phyloP scores from a whole-genome alignment of 2,797 vertebrate genomes.

The Mormyrus proboscirostris region DNA sequence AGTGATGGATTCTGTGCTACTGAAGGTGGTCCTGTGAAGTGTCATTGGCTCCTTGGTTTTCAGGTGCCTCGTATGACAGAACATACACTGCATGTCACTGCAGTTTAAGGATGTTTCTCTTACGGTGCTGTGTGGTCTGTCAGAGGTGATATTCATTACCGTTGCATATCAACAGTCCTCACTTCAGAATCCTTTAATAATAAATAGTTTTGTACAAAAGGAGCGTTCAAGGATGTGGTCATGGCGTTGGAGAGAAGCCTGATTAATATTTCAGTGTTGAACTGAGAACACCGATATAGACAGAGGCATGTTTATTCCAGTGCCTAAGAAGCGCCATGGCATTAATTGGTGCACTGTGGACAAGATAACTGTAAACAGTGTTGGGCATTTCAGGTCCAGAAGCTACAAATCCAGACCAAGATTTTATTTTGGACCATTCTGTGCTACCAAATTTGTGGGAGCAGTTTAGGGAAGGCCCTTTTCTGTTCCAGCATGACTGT shows the following conservation, averaged over 20 bases:
- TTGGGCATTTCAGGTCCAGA: not conserved
- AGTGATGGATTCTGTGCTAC: not conserved
- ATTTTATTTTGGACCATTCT: not conserved
- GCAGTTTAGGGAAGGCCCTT: not conserved
- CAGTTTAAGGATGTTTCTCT: not conserved
- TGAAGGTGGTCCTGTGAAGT: not conserved
- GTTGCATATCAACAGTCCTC: not conserved
- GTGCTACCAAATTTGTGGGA: not conserved
- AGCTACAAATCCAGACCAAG: not conserved
- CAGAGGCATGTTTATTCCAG: not conserved
- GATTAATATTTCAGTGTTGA: slow-evolving; percentile 19
- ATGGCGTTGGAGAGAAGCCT: not conserved
- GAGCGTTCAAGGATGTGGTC: not conserved
- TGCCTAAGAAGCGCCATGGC: not conserved
- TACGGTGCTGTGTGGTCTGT: not conserved
- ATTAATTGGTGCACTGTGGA: not conserved
- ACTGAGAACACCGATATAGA: not conserved
- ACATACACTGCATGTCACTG: not conserved
- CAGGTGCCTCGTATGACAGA: not conserved
- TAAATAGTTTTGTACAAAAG: slow-evolving; percentile 14
- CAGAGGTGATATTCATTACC: not conserved
- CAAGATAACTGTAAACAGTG: not conserved
- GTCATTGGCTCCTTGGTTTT: not conserved
- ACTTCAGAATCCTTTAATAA: slow-evolving; percentile 5
- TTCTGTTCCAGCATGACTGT: not conserved